A percentile compares a stretch with the other conserved stretches of the same genome.
Evolutionary conservation across 2,888 invertebrate species (phyloP).

Genomic region (Selenia dentaria): DNA sequence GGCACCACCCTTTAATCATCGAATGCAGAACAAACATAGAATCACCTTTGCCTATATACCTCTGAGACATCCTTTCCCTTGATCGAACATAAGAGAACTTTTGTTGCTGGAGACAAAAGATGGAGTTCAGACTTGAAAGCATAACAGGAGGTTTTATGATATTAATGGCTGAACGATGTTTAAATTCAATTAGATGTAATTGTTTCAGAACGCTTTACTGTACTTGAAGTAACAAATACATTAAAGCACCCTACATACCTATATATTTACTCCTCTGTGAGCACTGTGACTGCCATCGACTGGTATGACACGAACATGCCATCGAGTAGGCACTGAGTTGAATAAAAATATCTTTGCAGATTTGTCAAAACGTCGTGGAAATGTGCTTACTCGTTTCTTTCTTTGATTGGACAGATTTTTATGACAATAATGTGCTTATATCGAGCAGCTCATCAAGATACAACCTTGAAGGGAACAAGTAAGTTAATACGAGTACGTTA

Average conservation of each 20-base stretch:
- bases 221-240: no score
- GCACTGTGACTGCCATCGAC: not conserved
- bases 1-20: no score
- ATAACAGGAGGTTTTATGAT: no score
- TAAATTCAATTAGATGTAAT: no score
- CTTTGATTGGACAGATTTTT: slow-evolving; percentile 63
- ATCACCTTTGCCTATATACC: no score
- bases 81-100: no score
- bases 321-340: not conserved
- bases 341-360: slow-evolving; percentile 44
- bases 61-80: no score
- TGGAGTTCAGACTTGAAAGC: no score
- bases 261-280: not conserved
- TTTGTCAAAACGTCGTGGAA: slow-evolving; percentile 66
- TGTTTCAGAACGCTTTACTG: no score
- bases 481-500: slow-evolving; percentile 36
- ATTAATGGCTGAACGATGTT: no score
- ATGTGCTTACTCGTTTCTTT: slow-evolving; percentile 53
- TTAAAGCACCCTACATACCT: not conserved
- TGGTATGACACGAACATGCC: not conserved
- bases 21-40: no score
- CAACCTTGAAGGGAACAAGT: slow-evolving; percentile 61
- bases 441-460: slow-evolving; percentile 42
- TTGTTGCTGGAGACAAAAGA: no score
- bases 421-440: slow-evolving; percentile 59